phyloP scores from a whole-genome alignment of 2,888 invertebrate genomes.

The Drosophila siamana region DNA sequence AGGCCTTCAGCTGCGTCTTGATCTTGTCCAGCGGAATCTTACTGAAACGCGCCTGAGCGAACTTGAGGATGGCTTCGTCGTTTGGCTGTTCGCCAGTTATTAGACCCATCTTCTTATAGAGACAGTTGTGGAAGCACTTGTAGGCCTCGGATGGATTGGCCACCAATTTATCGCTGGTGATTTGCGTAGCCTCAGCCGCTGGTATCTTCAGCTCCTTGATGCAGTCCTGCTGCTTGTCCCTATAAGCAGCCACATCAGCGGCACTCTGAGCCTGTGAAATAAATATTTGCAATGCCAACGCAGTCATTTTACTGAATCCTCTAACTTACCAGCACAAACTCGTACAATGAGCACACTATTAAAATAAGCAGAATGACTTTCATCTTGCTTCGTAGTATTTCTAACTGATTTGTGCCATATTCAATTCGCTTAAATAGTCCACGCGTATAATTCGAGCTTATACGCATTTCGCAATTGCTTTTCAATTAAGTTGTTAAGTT shows the following conservation, averaged over 20 bases:
- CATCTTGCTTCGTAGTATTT: slow-evolving; percentile 42
- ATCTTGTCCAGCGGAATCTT: slow-evolving; percentile 56
- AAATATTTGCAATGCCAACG: background rate
- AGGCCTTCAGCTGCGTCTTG: slow-evolving; percentile 39
- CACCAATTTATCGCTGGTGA: slow-evolving; percentile 50
- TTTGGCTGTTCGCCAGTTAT: slow-evolving; percentile 45
- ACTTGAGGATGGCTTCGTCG: slow-evolving; percentile 48
- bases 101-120: slow-evolving; percentile 65
- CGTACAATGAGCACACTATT: slow-evolving; percentile 25
- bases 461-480: background rate
- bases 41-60: slow-evolving; percentile 36
- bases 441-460: background rate
- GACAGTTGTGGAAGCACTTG: slow-evolving; percentile 65
- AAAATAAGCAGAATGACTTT: slow-evolving; percentile 21
- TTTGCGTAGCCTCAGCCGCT: slow-evolving; percentile 42
- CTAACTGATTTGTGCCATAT: background rate
- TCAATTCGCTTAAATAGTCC: slow-evolving; percentile 49
- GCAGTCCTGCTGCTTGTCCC: slow-evolving; percentile 53
- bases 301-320: too few relatives aligned
- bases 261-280: slow-evolving; percentile 47
- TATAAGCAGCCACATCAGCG: slow-evolving; percentile 53
- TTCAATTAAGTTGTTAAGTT: slow-evolving; percentile 59
- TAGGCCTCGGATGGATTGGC: slow-evolving; percentile 47
- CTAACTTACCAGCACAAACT: slow-evolving; percentile 35
- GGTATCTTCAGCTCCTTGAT: slow-evolving; percentile 60